Conservation (phyloP, 2,797 vertebrate genomes). For the Hafferia zeledoni region DNA sequence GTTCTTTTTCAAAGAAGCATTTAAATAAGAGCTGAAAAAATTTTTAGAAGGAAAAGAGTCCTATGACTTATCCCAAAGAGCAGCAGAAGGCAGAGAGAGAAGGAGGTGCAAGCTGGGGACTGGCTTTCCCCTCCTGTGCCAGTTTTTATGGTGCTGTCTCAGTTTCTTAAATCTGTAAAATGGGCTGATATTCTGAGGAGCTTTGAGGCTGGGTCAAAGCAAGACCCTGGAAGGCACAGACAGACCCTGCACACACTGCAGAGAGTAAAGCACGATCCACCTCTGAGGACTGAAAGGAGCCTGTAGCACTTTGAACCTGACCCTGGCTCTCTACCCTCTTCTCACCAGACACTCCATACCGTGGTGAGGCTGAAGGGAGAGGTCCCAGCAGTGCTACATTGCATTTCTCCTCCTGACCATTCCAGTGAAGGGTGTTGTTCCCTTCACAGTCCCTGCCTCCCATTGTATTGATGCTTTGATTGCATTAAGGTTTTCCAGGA, state of each 20-base stretch:
- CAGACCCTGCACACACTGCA: rapidly evolving
- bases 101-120: rapidly evolving
- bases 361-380: background rate
- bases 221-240: background rate
- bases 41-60: background rate
- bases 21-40: background rate
- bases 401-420: background rate
- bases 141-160: background rate
- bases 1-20: conserved; percentile 22
- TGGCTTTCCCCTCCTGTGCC: background rate
- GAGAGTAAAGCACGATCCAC: background rate
- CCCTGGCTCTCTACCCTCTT: background rate
- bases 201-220: background rate
- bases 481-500: conserved; percentile 1
- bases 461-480: background rate
- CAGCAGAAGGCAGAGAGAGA: background rate
- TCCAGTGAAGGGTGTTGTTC: rapidly evolving
- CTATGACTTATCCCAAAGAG: background rate
- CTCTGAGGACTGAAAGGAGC: background rate
- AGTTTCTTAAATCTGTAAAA: background rate
- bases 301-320: background rate
- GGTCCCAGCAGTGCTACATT: background rate
- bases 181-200: background rate
- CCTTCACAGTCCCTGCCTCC: rapidly evolving
- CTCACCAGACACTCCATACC: background rate